Evolutionary conservation across 2,888 invertebrate genomes (phyloP).

Genomic region (Heliconius ismenius): DNA sequence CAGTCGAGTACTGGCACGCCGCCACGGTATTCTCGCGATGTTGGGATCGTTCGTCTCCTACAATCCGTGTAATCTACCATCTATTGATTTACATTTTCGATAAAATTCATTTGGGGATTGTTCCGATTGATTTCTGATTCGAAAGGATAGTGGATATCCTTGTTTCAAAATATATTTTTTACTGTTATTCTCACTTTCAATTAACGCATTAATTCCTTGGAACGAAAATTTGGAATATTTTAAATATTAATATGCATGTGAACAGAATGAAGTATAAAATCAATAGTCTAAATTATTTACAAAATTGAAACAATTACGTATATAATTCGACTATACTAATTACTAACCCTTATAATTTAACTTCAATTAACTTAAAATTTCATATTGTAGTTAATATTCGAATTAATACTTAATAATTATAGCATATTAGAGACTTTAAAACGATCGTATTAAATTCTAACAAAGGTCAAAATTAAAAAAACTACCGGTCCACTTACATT

Average conservation of each 20-base stretch:
- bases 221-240: no score
- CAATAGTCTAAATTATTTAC: no score
- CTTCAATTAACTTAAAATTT: no score
- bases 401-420: no score
- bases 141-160: neutral
- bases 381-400: no score
- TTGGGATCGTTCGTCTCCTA: conserved; percentile 38
- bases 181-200: neutral
- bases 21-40: conserved; percentile 43
- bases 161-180: neutral
- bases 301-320: no score
- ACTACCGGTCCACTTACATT: neutral
- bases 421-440: neutral
- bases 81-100: conserved; percentile 36
- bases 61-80: conserved; percentile 40
- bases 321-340: no score
- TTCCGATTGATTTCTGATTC: neutral
- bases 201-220: no score
- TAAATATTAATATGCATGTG: no score
- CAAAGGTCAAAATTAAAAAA: no score
- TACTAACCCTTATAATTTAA: no score
- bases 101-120: conserved; percentile 30
- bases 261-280: no score
- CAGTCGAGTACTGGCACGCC: conserved; percentile 42
- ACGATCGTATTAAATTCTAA: neutral